Evolutionary conservation across 2,113 vertebrate species (phyloP).

Genomic region (Hepsetus odoe): DNA sequence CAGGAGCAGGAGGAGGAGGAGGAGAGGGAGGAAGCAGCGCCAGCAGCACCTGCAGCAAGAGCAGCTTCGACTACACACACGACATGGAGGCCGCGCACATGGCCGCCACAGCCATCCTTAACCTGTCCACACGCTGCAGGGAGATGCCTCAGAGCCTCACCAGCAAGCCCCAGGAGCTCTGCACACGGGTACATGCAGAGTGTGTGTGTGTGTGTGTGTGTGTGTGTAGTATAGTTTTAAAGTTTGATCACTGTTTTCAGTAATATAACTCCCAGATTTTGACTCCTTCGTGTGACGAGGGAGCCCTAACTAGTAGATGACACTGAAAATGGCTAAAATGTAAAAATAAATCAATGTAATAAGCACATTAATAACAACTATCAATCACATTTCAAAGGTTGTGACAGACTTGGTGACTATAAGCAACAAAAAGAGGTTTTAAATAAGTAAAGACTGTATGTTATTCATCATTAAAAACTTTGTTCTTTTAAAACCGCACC

Average conservation of each 20-base stretch:
- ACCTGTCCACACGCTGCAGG: conserved; percentile 97
- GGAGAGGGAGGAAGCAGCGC: conserved; percentile 93
- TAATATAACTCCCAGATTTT: too few relatives aligned
- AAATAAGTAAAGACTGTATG: too few relatives aligned
- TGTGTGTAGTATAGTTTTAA: background rate
- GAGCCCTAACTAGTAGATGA: too few relatives aligned
- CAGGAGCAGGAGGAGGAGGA: conserved; percentile 53
- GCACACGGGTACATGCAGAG: conserved; percentile 81
- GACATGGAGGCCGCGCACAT: conserved; percentile 99
- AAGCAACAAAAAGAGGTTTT: too few relatives aligned
- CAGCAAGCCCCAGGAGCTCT: conserved; percentile 92
- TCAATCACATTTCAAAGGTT: too few relatives aligned
- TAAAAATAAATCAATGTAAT: too few relatives aligned
- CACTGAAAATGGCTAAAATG: too few relatives aligned
- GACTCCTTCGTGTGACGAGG: too few relatives aligned
- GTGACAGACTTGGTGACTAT: too few relatives aligned
- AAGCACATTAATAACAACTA: too few relatives aligned
- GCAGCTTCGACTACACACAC: conserved; percentile 99
- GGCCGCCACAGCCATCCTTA: conserved; percentile 98
- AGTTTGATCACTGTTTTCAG: background rate
- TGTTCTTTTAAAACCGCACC: too few relatives aligned
- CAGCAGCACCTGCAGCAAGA: conserved; percentile 99
- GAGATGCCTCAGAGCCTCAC: conserved; percentile 97
- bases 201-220: conserved; percentile 11
- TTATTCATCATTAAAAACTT: too few relatives aligned